Percentiles rank a stretch among this genome's conserved stretches.
Evolutionary conservation across 2,113 vertebrate genomes (phyloP).

Genomic region (Cochlearius cochlearius): DNA sequence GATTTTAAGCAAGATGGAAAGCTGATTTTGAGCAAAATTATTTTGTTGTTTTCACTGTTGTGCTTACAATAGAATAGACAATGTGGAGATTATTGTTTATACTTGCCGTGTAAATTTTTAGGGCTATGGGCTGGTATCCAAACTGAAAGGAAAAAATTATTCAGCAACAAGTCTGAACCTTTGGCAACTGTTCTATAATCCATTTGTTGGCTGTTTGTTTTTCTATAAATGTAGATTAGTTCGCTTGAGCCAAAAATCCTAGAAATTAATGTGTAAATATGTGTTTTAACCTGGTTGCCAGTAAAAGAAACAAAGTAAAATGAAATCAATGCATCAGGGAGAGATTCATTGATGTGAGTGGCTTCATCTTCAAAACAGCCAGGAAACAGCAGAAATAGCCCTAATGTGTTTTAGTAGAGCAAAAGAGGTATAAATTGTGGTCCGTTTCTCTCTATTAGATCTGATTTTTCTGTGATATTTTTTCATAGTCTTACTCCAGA

Average conservation of each 20-base stretch:
- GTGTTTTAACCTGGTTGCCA: constrained; percentile 33
- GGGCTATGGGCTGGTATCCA: background rate
- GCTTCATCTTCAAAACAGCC: background rate
- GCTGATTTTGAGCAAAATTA: background rate
- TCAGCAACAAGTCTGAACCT: constrained; percentile 1
- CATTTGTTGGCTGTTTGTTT: constrained; percentile 53
- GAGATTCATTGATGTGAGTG: background rate
- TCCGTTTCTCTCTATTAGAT: background rate
- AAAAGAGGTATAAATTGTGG: background rate
- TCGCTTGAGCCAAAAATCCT: constrained; percentile 37
- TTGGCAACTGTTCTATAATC: constrained; percentile 44
- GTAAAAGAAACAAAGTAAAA: constrained; percentile 29
- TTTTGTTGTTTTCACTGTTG: background rate
- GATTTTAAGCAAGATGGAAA: background rate
- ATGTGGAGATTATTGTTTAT: background rate
- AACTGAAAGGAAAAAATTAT: constrained; percentile 22
- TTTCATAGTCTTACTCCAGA: background rate
- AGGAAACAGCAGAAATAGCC: background rate
- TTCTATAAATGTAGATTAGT: constrained; percentile 37
- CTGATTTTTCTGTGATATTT: background rate
- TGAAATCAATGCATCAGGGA: constrained; percentile 23
- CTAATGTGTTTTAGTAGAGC: background rate
- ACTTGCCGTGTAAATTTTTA: background rate
- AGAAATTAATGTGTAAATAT: constrained; percentile 44
- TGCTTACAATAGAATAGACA: background rate